These are phyloP conservation scores for Orussus abietinus DNA, from an alignment of 1,140 invertebrate genomes.

Conservation along the genomic window DNA sequence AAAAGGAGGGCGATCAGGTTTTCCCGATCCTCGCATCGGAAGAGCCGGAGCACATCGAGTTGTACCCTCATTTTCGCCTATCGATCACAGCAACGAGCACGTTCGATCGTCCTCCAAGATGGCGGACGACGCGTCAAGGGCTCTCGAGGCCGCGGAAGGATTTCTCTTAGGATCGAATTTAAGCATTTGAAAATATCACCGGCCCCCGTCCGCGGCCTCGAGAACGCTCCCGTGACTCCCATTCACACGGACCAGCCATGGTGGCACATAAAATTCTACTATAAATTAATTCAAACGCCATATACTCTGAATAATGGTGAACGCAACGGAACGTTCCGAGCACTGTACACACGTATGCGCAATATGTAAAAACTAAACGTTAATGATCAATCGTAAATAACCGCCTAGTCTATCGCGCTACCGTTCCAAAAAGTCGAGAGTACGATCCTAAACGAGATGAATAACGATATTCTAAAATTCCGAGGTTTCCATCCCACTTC, in stretches of 20 bases:
- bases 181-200: no score
- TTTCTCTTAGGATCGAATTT: no score
- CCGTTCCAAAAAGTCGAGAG: background rate
- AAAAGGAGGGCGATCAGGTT: no score
- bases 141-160: no score
- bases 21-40: no score
- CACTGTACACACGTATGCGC: background rate
- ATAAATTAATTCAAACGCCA: conserved; percentile 21
- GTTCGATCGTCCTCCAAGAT: no score
- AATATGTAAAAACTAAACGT: background rate
- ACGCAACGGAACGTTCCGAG: conserved; percentile 21
- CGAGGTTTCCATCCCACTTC: background rate
- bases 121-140: no score
- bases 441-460: conserved; percentile 6
- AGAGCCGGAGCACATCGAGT: no score
- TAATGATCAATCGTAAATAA: background rate
- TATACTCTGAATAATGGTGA: conserved; percentile 25
- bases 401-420: background rate
- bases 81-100: no score
- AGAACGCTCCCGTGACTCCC: no score
- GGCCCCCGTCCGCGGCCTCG: no score
- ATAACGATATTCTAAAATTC: background rate
- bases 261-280: conserved; percentile 10
- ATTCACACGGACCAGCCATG: conserved; percentile 27
- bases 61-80: no score